A percentile compares a stretch with the other conserved stretches of the same genome.
Conservation (phyloP, 1,140 invertebrate species). For the Phortica variegata region DNA sequence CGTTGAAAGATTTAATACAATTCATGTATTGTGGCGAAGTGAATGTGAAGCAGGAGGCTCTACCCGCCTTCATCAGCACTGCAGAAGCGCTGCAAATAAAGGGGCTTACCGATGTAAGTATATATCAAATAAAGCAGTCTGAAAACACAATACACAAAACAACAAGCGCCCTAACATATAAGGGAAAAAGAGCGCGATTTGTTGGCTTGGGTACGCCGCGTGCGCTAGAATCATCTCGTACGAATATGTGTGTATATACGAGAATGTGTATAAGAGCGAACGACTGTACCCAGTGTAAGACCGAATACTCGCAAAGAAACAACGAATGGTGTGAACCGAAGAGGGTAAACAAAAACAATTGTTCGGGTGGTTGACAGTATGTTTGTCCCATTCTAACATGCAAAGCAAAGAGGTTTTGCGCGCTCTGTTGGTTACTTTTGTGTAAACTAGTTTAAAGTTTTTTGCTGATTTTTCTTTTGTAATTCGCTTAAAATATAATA, state of each 20-base stretch:
- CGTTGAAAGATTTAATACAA: slow-evolving; percentile 75
- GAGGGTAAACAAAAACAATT: slow-evolving; percentile 11
- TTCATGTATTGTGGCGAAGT: slow-evolving; percentile 89
- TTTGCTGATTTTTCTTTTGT: neutral
- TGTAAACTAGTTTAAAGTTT: too few species aligned
- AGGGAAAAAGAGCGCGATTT: slow-evolving; percentile 30
- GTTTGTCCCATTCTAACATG: slow-evolving; percentile 19
- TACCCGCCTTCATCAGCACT: slow-evolving; percentile 79
- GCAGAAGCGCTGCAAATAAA: slow-evolving; percentile 83
- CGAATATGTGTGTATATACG: neutral
- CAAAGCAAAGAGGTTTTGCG: neutral
- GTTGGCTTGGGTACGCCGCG: neutral
- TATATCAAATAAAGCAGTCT: neutral
- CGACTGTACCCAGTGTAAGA: slow-evolving; percentile 37
- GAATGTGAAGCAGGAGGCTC: slow-evolving; percentile 79
- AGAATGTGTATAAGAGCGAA: slow-evolving; percentile 39
- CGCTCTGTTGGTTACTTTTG: slow-evolving; percentile 33
- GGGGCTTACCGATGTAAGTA: slow-evolving; percentile 67
- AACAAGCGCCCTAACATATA: slow-evolving; percentile 13
- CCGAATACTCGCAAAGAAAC: slow-evolving; percentile 21
- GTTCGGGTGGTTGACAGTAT: neutral
- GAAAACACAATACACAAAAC: slow-evolving; percentile 6
- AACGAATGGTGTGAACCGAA: neutral
- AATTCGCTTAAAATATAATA: neutral
- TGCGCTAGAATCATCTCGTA: slow-evolving; percentile 5